Conservation (phyloP, 2,888 invertebrate species). For the Cantharis flavilabris region DNA sequence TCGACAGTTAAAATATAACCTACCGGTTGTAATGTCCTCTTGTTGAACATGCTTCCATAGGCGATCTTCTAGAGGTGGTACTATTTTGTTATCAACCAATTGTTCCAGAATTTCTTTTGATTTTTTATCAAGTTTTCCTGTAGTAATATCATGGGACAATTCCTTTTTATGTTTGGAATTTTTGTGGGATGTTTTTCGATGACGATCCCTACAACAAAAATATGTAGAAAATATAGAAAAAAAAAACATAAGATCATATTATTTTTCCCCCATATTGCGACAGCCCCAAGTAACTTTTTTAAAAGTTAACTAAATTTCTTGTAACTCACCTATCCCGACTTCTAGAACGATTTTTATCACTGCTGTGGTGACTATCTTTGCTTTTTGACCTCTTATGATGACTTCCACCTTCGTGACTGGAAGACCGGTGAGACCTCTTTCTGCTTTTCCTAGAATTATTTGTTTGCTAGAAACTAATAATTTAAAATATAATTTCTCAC, state of each 20-base stretch:
- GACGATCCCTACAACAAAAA: slow-evolving; percentile 35
- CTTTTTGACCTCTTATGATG: slow-evolving; percentile 40
- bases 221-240: no score
- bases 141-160: slow-evolving; percentile 36
- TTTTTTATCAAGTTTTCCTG: slow-evolving; percentile 53
- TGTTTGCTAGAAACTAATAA: not conserved
- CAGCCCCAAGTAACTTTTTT: no score
- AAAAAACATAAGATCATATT: no score
- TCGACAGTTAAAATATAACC: not conserved
- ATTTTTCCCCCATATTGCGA: no score
- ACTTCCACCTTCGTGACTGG: slow-evolving; percentile 36
- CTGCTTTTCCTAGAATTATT: slow-evolving; percentile 22
- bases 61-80: slow-evolving; percentile 58
- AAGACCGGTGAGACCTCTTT: slow-evolving; percentile 31
- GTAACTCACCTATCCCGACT: slow-evolving; percentile 43
- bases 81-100: slow-evolving; percentile 54
- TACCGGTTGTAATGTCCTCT: slow-evolving; percentile 51
- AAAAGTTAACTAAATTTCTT: no score
- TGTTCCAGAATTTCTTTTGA: slow-evolving; percentile 55
- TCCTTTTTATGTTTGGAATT: slow-evolving; percentile 52
- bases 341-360: slow-evolving; percentile 44
- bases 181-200: slow-evolving; percentile 50
- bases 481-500: not conserved
- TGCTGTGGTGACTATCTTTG: slow-evolving; percentile 41
- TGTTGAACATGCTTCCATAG: slow-evolving; percentile 60